Base-by-base conservation (phyloP, 2,888 invertebrate species). In the Acanthosoma haemorrhoidale region DNA sequence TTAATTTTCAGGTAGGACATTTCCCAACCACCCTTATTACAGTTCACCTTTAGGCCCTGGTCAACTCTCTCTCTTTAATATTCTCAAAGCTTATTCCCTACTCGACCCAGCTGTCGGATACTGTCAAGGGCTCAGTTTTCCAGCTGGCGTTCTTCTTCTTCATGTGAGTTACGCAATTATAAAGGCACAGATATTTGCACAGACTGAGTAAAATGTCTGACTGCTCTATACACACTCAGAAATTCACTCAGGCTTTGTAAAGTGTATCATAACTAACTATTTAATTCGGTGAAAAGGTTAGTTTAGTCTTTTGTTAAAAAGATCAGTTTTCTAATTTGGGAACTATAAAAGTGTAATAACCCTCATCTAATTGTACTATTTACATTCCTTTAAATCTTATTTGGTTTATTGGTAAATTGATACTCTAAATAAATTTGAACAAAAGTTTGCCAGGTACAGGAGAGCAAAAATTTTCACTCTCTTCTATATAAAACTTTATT, bases 71-170 rank as follows among this genome's bases (percentile, higher is more conserved):
- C 81, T 98, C 3, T 98, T 96, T 80, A 97, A 97, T 82, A 83
- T 97, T 18, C 83, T 98, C 31, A 98, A 98, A 80, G 97, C 97
- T 0, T 97, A 97, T 79, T 97, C 96, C 0, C 83, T 97, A 29
- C 81, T 96, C 38, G 97, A 98, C 80, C 90, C 91, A 1, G 94
- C 96, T 77, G 91, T 98, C 1, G 96, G 96, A 0, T 97, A 97
- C 80, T 97, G 97, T 75, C 97, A 98, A 81, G 97, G 97, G 0
- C 84, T 97, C 9, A 95, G 95, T 77, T 98, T 97, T 78, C 94
- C 97, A 2, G 96, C 96, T 72, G 97, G 96, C 11, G 88, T 96
- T 1, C 82, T 98, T 1, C 82, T 98, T 9, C 82, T 98, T 76
- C 97, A 98, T 81, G 96, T 96, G 81, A 88, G 91, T 69, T 41